Evolutionary conservation across 2,113 vertebrate genomes (phyloP).

Genomic region (Blennius ocellaris): DNA sequence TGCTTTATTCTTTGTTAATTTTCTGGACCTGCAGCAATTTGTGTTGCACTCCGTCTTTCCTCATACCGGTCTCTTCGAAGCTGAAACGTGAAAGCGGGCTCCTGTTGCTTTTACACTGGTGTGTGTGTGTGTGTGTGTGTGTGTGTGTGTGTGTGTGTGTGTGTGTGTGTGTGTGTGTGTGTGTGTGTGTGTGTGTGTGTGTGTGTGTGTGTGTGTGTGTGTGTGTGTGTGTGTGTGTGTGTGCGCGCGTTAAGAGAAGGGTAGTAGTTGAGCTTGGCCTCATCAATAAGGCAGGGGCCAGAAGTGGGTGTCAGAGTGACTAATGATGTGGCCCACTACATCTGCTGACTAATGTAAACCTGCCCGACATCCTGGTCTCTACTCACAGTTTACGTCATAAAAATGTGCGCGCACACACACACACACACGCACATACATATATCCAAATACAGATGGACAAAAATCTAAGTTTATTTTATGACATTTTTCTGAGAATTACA

Average conservation of each 20-base stretch:
- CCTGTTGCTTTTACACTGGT: slow-evolving; percentile 55
- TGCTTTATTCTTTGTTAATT: slow-evolving; percentile 14
- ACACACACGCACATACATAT: not conserved
- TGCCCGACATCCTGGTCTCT: slow-evolving; percentile 71
- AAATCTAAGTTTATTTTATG: not conserved
- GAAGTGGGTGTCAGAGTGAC: slow-evolving; percentile 82
- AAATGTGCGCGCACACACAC: slow-evolving; percentile 31
- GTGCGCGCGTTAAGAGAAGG: slow-evolving; percentile 45
- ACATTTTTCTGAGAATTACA: not conserved
- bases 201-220: slow-evolving; percentile 26
- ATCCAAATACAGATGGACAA: no score
- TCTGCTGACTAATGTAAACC: slow-evolving; percentile 83
- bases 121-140: slow-evolving; percentile 34
- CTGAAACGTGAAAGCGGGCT: slow-evolving; percentile 34
- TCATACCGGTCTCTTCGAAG: slow-evolving; percentile 16
- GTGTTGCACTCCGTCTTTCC: not conserved
- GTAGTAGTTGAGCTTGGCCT: slow-evolving; percentile 68
- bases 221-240: slow-evolving; percentile 22
- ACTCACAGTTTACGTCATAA: slow-evolving; percentile 65
- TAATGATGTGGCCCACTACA: slow-evolving; percentile 78
- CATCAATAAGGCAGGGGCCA: slow-evolving; percentile 79
- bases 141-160: slow-evolving; percentile 35
- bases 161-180: slow-evolving; percentile 29
- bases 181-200: slow-evolving; percentile 29
- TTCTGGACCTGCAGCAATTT: slow-evolving; percentile 3